A percentile compares a stretch with the other conserved stretches of the same genome.
These are phyloP conservation scores for Sericinus montela DNA, from an alignment of 2,888 invertebrate genomes.

Conservation along the genomic window DNA sequence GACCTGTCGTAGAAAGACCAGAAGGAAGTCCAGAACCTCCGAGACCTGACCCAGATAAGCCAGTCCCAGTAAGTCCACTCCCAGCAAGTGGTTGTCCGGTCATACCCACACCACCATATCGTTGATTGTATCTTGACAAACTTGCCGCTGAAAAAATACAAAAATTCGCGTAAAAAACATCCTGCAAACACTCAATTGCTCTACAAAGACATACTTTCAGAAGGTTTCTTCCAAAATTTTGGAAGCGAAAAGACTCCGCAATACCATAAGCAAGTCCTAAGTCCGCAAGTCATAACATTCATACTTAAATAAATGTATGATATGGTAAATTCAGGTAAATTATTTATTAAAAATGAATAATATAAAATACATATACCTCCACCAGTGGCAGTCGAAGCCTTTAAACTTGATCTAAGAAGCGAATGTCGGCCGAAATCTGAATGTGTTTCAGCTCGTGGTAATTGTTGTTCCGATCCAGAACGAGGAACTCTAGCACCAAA, in stretches of 20 bases:
- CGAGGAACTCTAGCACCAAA: constrained; percentile 84
- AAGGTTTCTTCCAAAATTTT: too few species aligned
- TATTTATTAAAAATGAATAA: too few species aligned
- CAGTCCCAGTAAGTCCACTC: constrained; percentile 44
- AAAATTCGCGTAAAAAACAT: too few species aligned
- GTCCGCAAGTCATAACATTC: too few species aligned
- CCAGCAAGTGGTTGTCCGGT: constrained; percentile 45
- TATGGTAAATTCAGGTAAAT: too few species aligned
- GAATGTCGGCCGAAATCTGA: constrained; percentile 91
- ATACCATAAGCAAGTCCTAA: too few species aligned
- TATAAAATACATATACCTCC: constrained; percentile 32
- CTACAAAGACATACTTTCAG: too few species aligned
- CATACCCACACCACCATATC: constrained; percentile 75
- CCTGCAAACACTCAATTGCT: too few species aligned
- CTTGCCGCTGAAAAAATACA: constrained; percentile 63
- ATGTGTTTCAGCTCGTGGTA: constrained; percentile 90
- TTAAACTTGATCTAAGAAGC: constrained; percentile 88
- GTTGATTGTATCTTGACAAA: constrained; percentile 81
- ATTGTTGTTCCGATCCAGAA: constrained; percentile 94
- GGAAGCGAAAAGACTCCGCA: too few species aligned
- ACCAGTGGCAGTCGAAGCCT: constrained; percentile 76
- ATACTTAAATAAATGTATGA: too few species aligned
- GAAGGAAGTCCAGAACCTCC: constrained; percentile 58
- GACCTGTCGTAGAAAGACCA: constrained; percentile 64
- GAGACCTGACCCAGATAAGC: constrained; percentile 41